Conservation (phyloP, 1,140 invertebrate genomes). For the Magallana gigas region DNA sequence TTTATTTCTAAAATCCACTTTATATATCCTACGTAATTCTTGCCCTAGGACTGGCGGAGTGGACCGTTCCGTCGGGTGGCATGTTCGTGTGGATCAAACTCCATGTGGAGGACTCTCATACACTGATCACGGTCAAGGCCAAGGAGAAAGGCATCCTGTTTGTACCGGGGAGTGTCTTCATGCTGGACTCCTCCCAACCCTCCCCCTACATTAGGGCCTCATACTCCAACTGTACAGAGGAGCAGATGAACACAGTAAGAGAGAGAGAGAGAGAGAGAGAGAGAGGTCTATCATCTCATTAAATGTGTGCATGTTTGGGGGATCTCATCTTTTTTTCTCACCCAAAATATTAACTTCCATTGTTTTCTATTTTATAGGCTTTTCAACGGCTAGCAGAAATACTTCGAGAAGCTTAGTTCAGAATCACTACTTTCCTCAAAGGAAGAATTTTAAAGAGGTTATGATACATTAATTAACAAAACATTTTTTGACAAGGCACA, state of each 20-base stretch:
- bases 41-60: slow-evolving; percentile 83
- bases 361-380: slow-evolving; percentile 54
- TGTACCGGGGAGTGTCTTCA: slow-evolving; percentile 86
- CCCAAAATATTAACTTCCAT: too few species aligned
- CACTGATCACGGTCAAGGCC: slow-evolving; percentile 86
- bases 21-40: background rate
- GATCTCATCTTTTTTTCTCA: too few species aligned
- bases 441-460: too few species aligned
- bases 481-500: too few species aligned
- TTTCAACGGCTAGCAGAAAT: slow-evolving; percentile 59
- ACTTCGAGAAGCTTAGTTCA: slow-evolving; percentile 42
- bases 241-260: slow-evolving; percentile 84
- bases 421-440: too few species aligned
- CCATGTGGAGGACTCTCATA: slow-evolving; percentile 85
- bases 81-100: slow-evolving; percentile 90
- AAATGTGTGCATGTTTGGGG: too few species aligned
- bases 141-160: slow-evolving; percentile 81
- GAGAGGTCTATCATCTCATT: too few species aligned
- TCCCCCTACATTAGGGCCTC: slow-evolving; percentile 85
- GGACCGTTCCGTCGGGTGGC: slow-evolving; percentile 85
- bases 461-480: too few species aligned
- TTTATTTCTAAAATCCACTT: background rate
- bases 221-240: slow-evolving; percentile 83
- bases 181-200: slow-evolving; percentile 82
- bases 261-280: too few species aligned